Evolutionary conservation across 2,888 invertebrate genomes (phyloP).

Genomic region (Oligia strigilis): DNA sequence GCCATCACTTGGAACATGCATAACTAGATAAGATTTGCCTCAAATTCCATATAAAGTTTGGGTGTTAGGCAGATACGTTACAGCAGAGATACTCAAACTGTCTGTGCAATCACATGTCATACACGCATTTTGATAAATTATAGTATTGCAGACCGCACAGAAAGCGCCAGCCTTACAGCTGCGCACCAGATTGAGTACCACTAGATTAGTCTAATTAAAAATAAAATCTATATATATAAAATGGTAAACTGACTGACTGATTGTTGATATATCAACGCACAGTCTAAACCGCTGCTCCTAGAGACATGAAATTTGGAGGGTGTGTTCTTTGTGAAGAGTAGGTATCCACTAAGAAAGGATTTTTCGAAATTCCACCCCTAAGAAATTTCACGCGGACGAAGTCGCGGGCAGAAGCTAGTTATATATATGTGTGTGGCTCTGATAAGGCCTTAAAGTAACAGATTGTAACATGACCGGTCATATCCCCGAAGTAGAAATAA

Average conservation of each 20-base stretch:
- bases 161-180: background rate
- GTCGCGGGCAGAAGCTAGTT: no score
- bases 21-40: slow-evolving; percentile 38
- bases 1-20: slow-evolving; percentile 17
- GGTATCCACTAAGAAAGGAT: no score
- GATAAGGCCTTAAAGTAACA: slow-evolving; percentile 19
- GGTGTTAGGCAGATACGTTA: slow-evolving; percentile 20
- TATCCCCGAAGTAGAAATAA: background rate
- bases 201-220: slow-evolving; percentile 39
- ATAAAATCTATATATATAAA: no score
- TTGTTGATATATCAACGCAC: no score
- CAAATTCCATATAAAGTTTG: slow-evolving; percentile 6
- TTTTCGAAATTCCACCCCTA: no score
- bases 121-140: slow-evolving; percentile 14
- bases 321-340: no score
- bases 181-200: slow-evolving; percentile 23
- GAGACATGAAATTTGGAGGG: no score
- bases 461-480: slow-evolving; percentile 15
- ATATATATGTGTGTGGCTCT: slow-evolving; percentile 25
- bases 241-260: no score
- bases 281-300: no score
- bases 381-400: no score
- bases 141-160: slow-evolving; percentile 34
- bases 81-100: slow-evolving; percentile 16
- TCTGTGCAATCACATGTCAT: slow-evolving; percentile 14